Evolutionary conservation across 2,888 invertebrate species (phyloP), one percentile per base, ranked within the genome.

Genomic region (Tachystola acroxantha): DNA sequence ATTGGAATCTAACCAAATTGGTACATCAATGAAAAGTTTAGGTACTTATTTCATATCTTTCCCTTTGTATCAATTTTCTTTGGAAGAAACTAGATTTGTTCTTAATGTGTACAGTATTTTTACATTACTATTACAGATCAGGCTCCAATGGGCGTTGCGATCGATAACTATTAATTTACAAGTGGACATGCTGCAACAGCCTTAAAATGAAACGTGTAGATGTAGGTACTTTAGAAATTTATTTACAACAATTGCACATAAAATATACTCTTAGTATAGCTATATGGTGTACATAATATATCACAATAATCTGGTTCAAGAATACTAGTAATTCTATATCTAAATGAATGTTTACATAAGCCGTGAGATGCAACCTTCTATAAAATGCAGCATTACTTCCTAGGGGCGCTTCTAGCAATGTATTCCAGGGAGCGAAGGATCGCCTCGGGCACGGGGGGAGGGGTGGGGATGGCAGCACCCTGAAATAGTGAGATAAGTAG

Each of bases 401-500:
- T 27, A 10, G 27, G 41, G 0, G 46, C 39, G 41, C 28, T 52
- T 29, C 40, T 46, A 6, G 65, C 65, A 51, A 57, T 63, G 68
- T 65, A 75, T 1, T 62, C 81, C 29, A 85, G 62, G 30, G 81
- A 72, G 50, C 84, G 79, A 31, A 69, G 57, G 58, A 89, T 89
- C 44, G 63, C 76, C 1, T 68, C 62, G 2, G 89, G 89, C 12
- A 89, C 61, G 20, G 88, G 85, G 7, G 86, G 89, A 11, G 88
- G 57, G 2, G 82, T 82, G 34, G 89, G 89, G 42, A 89, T 48
- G 24, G 63, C 66, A 35, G 55, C 42, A 45, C 81, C 72, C 80
- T 81, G 68, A 64, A 68, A 46, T 40, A 48, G 37, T 6, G 6
- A 4, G 6, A 16, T 16, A 16, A 4, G 16, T 16, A 16, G 3